phyloP scores from a whole-genome alignment of 2,888 invertebrate species.

The Patella caerulea region DNA sequence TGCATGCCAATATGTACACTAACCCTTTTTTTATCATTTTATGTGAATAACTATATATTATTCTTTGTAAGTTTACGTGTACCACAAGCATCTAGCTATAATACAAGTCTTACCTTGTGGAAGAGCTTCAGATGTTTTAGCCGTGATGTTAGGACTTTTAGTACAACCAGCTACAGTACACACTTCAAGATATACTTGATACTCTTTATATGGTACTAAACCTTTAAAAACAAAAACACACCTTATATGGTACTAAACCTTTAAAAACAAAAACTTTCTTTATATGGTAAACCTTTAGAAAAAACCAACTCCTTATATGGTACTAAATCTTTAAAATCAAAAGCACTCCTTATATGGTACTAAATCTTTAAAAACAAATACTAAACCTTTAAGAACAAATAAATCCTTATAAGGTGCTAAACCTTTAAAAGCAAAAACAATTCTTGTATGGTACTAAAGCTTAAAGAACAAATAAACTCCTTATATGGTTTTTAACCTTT shows the following conservation, averaged over 20 bases:
- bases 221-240: neutral
- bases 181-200: slow-evolving; percentile 54
- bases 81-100: too few relatives aligned
- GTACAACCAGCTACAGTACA: slow-evolving; percentile 68
- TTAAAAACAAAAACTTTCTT: neutral
- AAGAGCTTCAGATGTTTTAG: slow-evolving; percentile 53
- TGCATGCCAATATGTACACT: too few relatives aligned
- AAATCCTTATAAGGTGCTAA: slow-evolving; percentile 57
- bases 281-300: too few relatives aligned
- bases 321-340: neutral
- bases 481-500: slow-evolving; percentile 49
- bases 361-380: too few relatives aligned
- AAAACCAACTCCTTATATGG: slow-evolving; percentile 33
- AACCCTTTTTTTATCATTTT: too few relatives aligned
- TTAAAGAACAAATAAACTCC: neutral
- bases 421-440: neutral
- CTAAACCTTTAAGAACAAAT: slow-evolving; percentile 23
- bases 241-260: neutral
- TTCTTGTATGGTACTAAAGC: neutral
- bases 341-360: too few relatives aligned
- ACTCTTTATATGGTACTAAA: slow-evolving; percentile 56
- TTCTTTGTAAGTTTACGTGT: too few relatives aligned
- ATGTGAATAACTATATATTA: too few relatives aligned
- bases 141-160: slow-evolving; percentile 46
- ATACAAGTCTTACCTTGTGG: slow-evolving; percentile 56